Percentiles rank a stretch among this genome's conserved stretches.
Conservation (phyloP, 1,140 invertebrate species). For the Drosophila pseudoobscura region DNA sequence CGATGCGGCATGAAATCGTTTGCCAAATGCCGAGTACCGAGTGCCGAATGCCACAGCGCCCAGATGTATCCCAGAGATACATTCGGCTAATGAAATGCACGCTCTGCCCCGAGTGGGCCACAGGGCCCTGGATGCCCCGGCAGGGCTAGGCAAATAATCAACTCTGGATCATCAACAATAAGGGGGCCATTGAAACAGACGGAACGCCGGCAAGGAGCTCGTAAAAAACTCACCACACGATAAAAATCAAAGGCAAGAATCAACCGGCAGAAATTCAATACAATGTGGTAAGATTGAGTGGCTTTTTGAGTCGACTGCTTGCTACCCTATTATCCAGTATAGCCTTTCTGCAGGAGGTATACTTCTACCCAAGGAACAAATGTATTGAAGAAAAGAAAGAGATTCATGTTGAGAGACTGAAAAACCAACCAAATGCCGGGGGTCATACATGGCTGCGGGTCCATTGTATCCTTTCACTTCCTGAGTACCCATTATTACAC, state of each 20-base stretch:
- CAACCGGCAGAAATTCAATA: conserved; percentile 44
- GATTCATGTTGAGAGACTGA: too few relatives aligned
- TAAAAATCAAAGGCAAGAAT: conserved; percentile 68
- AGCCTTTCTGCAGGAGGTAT: too few relatives aligned
- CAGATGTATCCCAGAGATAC: conserved; percentile 63
- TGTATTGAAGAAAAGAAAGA: background rate
- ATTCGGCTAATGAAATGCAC: conserved; percentile 73
- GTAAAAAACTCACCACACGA: conserved; percentile 55
- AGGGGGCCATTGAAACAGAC: conserved; percentile 25
- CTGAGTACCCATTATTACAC: conserved; percentile 1
- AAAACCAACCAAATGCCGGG: background rate
- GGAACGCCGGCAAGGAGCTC: conserved; percentile 25
- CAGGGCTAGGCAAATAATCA: conserved; percentile 55
- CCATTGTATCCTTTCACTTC: conserved; percentile 2
- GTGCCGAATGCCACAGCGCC: conserved; percentile 25
- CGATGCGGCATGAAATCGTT: conserved; percentile 45
- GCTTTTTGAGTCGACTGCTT: background rate
- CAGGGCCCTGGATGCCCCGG: too few relatives aligned
- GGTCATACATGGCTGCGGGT: too few relatives aligned
- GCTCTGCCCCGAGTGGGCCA: conserved; percentile 23
- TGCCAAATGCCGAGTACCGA: conserved; percentile 10
- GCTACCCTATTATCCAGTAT: background rate
- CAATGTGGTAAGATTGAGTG: background rate
- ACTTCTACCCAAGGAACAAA: too few relatives aligned
- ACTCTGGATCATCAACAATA: conserved; percentile 50